Base-by-base conservation (phyloP, 2,797 vertebrate genomes). In the Gobionotothen gibberifrons region DNA sequence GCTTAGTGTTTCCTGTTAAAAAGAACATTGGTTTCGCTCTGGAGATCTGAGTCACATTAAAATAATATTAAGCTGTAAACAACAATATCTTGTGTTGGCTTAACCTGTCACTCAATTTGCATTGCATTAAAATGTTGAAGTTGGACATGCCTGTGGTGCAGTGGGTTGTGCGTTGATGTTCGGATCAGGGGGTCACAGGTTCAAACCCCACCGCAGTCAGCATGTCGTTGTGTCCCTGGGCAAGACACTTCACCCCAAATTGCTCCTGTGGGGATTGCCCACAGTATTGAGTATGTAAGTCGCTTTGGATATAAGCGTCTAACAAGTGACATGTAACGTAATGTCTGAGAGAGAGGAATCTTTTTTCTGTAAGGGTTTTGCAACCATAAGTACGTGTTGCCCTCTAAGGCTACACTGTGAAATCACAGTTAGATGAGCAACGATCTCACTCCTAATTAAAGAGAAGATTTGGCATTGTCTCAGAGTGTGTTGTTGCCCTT, bases 1-100 rank as follows among this genome's bases (percentile, higher is more conserved):
- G 79, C 64, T 83, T 84, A 74, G 40, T 42, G 82, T 78, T 93
- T 95, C 93, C 93, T 93, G 85, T 83, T 52, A 70, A 46, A 84
- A 66, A 84, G 77, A 89, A 80, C 81, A 85, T 61, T 67, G 82
- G 54, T 26, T 26, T 26, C 3, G 22, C 22, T 26, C 22, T 26
- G 3, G 12, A 48, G 13, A 44, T 19, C 36, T 71, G 26, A 47
- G 12, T 40, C 11, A 3, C 9, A 26, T 49, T 48, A 74, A 5
- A 53, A 40, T 57, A 54, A 9, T 42, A 36, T 32, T 0, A 36
- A 7, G 32, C 8, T 43, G 9, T 16, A 14, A 62, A 22, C 13
- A 29, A 32, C 22, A 2, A n/a, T 14, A 42, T 61, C 14, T 29
- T 42, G 19, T 55, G 12, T 16, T 65, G 1, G 21, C 22, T 3